Base-by-base conservation (phyloP, 2,113 vertebrate genomes). In the Malurus alboscapulatus region DNA sequence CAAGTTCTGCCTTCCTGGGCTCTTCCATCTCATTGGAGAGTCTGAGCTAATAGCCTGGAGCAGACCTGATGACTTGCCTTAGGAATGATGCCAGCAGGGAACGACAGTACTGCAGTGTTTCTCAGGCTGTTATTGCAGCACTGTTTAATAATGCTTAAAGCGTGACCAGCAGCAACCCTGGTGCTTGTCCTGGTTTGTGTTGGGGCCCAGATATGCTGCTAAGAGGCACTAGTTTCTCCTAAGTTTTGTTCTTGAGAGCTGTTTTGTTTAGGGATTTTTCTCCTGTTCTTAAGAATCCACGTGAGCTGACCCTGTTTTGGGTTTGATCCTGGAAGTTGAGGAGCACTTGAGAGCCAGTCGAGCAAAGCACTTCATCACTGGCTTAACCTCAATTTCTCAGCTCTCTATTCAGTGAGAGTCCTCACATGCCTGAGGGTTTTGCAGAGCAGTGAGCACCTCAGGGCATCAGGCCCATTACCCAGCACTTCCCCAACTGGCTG, bases 41-140 rank as follows among this genome's bases (percentile, higher is more conserved):
- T 29, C 36, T 82, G 66, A 82, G 50, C 22, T 66, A 47, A 40
- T 19, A 73, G 34, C 38, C 45, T 42, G 8, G 20, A 54, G 58
- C 0, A 0, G 54, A 51, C 26, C 44, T 0, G 1, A 42, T 68
- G 42, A 42, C 30, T 44, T 83, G 32, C 24, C 58, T 73, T 45
- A 42, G 59, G 75, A 90, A 14, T 0, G 5, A 50, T 54, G 71
- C 54, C 63, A 54, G 42, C 0, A 0, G 62, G 66, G n/a, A 68
- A 42, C 0, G 4, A 26, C 0, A 3, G 22, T 30, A 18, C 32
- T 24, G 18, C 38, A 26, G 66, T 25, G 47, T 47, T 92, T 76
- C 24, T 69, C 38, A 76, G 29, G 50, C 50, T 92, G 17, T 65
- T 84, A 30, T 16, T 87, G 47, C 47, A 87, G 67, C 55, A 53